Percentiles rank a stretch among this genome's conserved stretches.
These are phyloP conservation scores for Nomada fucata DNA, from an alignment of 2,888 invertebrate species.

Conservation along the genomic window DNA sequence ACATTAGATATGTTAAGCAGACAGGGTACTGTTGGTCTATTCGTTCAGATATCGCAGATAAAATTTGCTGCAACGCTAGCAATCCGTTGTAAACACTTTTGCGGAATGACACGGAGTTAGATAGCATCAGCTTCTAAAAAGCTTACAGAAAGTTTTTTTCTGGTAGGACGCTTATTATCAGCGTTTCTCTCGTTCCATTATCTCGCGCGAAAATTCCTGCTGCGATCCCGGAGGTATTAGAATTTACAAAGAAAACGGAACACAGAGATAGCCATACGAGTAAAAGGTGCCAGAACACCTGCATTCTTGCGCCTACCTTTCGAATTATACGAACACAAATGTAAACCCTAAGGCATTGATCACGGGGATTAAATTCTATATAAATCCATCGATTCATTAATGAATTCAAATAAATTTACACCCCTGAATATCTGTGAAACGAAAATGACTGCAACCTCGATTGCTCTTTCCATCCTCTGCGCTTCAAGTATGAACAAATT, in stretches of 20 bases:
- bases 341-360: too few relatives aligned
- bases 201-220: not conserved
- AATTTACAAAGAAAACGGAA: not conserved
- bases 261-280: not conserved
- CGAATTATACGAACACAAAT: not conserved
- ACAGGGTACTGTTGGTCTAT: not conserved
- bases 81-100: not conserved
- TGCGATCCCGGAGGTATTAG: not conserved
- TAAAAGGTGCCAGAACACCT: not conserved
- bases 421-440: too few relatives aligned
- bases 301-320: too few relatives aligned
- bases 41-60: not conserved
- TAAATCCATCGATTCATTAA: too few relatives aligned
- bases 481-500: not conserved
- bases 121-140: not conserved
- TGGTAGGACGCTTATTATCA: conserved; percentile 8
- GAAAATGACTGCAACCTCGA: too few relatives aligned
- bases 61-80: not conserved
- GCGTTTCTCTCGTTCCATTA: not conserved
- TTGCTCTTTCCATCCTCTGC: too few relatives aligned
- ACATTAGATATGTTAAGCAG: not conserved
- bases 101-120: not conserved
- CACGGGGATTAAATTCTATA: too few relatives aligned
- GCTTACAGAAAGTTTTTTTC: not conserved
- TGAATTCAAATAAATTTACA: too few relatives aligned